These are phyloP conservation scores for Sitta carolinensis DNA, from an alignment of 2,797 vertebrate species.

Conservation along the genomic window DNA sequence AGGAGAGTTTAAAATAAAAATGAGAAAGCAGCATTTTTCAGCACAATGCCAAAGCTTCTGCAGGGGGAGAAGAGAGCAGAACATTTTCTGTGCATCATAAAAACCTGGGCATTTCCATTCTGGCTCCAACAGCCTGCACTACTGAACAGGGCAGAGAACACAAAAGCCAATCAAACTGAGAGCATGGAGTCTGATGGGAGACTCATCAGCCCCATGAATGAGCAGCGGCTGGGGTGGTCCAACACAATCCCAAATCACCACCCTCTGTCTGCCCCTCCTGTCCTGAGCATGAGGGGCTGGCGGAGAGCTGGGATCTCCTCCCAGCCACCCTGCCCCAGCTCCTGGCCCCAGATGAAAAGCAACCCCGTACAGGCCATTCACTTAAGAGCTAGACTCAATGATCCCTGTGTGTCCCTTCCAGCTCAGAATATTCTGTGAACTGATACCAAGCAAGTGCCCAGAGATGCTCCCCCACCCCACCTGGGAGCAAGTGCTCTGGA, in stretches of 20 bases:
- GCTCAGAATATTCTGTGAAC: neutral
- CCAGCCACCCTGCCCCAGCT: neutral
- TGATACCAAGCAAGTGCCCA: neutral
- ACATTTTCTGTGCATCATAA: conserved; percentile 18
- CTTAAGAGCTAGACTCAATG: neutral
- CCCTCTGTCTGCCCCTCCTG: neutral
- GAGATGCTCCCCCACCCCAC: conserved; percentile 74
- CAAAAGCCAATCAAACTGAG: accelerated
- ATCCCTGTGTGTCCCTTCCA: neutral
- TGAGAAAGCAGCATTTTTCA: neutral
- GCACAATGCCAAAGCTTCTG: neutral
- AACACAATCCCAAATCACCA: neutral
- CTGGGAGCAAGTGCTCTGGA: conserved; percentile 83
- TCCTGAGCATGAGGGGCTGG: neutral
- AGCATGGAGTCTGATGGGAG: neutral
- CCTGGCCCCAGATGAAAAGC: neutral
- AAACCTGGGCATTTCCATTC: conserved; percentile 29
- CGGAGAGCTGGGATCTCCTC: neutral
- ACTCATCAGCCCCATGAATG: accelerated
- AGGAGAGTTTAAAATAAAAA: neutral
- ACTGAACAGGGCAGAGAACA: neutral
- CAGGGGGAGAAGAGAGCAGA: conserved; percentile 40
- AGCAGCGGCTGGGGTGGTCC: neutral
- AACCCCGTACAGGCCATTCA: neutral
- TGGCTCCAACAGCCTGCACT: neutral